Conservation (phyloP, 2,113 vertebrate species). For the Antidorcas marsupialis region DNA sequence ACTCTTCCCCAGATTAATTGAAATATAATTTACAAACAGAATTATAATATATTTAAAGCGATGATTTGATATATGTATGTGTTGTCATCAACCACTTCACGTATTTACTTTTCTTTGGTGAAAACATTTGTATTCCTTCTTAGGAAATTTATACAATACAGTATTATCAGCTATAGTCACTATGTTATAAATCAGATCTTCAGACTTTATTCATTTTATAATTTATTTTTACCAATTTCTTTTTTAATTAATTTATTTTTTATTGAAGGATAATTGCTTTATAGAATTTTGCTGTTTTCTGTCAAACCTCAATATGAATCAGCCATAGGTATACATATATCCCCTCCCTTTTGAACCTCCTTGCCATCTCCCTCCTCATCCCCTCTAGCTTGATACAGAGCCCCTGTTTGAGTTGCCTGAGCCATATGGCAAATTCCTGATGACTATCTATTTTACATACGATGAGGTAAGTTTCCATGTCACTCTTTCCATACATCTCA, state of each 20-base stretch:
- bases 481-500: background rate
- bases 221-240: background rate
- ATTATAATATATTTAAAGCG: no score
- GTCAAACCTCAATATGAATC: background rate
- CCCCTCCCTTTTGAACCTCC: background rate
- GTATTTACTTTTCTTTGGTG: no score
- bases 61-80: no score
- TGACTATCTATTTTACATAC: background rate
- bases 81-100: no score
- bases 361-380: background rate
- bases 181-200: background rate
- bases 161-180: no score
- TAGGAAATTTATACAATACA: no score
- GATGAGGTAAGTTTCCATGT: background rate
- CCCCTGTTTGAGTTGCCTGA: background rate
- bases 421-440: background rate
- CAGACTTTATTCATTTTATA: background rate
- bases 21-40: no score
- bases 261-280: background rate
- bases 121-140: no score
- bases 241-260: background rate
- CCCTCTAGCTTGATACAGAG: background rate
- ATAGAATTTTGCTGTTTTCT: background rate
- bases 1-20: no score
- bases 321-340: background rate